Percentiles rank a stretch among this genome's conserved stretches.
These are phyloP conservation scores for Zele albiditarsus DNA, from an alignment of 2,888 invertebrate species.

Conservation along the genomic window DNA sequence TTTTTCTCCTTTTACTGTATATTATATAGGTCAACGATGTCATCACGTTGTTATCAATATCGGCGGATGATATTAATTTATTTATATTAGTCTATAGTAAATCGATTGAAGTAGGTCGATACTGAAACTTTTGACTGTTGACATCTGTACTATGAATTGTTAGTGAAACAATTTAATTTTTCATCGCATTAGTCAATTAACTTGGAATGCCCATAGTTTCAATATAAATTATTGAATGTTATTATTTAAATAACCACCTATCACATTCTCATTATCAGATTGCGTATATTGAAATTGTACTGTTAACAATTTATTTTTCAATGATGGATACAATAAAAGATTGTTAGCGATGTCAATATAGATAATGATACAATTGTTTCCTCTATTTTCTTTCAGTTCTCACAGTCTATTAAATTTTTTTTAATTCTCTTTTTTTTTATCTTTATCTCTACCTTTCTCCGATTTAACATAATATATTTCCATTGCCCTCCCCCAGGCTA, in stretches of 20 bases:
- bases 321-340: neutral
- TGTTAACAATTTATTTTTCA: neutral
- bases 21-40: neutral
- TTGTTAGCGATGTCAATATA: neutral
- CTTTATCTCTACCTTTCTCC: neutral
- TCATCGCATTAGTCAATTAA: neutral
- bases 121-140: conserved; percentile 11
- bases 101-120: neutral
- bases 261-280: neutral
- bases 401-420: neutral
- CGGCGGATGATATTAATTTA: neutral
- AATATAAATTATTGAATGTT: neutral
- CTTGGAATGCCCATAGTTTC: neutral
- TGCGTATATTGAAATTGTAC: neutral
- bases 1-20: neutral
- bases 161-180: conserved; percentile 1
- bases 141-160: conserved; percentile 15
- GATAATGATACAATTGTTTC: neutral
- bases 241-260: neutral
- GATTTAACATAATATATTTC: neutral
- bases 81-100: neutral
- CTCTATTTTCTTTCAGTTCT: neutral
- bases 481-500: neutral
- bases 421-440: neutral
- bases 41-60: neutral